Conservation (phyloP, 2,888 invertebrate genomes). For the Trypoxylon attenuatum region DNA sequence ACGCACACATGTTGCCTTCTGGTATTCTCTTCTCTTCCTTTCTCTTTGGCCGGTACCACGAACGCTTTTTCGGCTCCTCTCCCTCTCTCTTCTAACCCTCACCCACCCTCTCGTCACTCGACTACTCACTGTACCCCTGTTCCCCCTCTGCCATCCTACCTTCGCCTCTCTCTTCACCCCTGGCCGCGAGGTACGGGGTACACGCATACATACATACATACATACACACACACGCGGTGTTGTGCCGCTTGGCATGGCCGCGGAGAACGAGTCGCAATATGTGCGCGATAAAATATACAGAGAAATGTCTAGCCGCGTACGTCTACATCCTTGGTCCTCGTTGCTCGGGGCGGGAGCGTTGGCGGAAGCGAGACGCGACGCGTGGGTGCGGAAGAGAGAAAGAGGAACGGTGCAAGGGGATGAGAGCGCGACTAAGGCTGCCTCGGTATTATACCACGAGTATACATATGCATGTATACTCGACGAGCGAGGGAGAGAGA, state of each 20-base stretch:
- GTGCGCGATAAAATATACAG: conserved; percentile 60
- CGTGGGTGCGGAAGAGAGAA: not conserved
- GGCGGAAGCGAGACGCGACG: not conserved
- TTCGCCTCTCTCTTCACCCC: conserved; percentile 1
- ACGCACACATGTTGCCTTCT: conserved; percentile 31
- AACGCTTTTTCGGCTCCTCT: not conserved
- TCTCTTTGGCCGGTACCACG: not conserved
- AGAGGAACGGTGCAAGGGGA: not conserved
- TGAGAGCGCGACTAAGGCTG: not conserved
- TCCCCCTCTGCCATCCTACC: conserved; percentile 1
- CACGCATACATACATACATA: conserved; percentile 15
- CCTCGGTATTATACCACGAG: conserved; percentile 16
- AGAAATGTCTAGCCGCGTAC: conserved; percentile 50
- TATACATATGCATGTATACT: too few relatives aligned
- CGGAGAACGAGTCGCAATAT: conserved; percentile 56
- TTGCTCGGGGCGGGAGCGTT: not conserved
- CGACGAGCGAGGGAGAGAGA: not conserved
- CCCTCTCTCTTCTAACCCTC: too few relatives aligned
- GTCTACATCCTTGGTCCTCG: conserved; percentile 37
- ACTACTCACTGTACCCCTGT: not conserved
- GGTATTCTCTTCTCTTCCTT: not conserved
- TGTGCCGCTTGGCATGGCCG: conserved; percentile 50
- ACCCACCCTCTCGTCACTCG: not conserved
- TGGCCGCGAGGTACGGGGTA: not conserved
- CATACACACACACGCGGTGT: conserved; percentile 6